Percentiles rank a stretch among this genome's conserved stretches.
These are phyloP conservation scores for Aquatica leii DNA, from an alignment of 2,888 invertebrate species.

Conservation along the genomic window DNA sequence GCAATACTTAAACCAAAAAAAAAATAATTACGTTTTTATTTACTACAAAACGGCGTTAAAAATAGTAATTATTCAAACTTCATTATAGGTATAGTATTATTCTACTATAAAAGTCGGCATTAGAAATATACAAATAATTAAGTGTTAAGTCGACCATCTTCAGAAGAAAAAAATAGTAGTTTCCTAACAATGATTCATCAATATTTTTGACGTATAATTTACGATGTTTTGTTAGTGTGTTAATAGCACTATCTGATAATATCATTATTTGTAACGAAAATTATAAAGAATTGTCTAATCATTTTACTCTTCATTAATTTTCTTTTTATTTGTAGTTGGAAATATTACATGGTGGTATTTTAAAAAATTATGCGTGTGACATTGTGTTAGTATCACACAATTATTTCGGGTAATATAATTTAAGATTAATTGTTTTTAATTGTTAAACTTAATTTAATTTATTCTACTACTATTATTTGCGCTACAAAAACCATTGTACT, in stretches of 20 bases:
- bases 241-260: conserved; percentile 41
- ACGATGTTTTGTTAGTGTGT: conserved; percentile 41
- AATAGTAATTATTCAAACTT: too few species aligned
- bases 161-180: conserved; percentile 39
- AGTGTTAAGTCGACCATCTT: conserved; percentile 5
- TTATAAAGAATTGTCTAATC: not conserved
- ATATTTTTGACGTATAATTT: conserved; percentile 46
- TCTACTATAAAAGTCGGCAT: too few species aligned
- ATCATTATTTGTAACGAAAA: conserved; percentile 22
- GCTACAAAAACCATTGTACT: too few species aligned
- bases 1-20: too few species aligned
- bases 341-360: not conserved
- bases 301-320: not conserved
- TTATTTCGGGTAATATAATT: too few species aligned
- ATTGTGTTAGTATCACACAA: too few species aligned
- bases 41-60: too few species aligned
- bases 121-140: conserved; percentile 8
- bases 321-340: not conserved
- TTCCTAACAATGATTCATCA: conserved; percentile 45
- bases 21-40: too few species aligned
- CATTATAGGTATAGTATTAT: too few species aligned
- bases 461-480: too few species aligned
- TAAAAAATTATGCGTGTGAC: not conserved
- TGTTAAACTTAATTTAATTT: too few species aligned
- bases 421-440: too few species aligned